Evolutionary conservation across 2,888 invertebrate species (phyloP).

Genomic region (Chelonus formosanus): DNA sequence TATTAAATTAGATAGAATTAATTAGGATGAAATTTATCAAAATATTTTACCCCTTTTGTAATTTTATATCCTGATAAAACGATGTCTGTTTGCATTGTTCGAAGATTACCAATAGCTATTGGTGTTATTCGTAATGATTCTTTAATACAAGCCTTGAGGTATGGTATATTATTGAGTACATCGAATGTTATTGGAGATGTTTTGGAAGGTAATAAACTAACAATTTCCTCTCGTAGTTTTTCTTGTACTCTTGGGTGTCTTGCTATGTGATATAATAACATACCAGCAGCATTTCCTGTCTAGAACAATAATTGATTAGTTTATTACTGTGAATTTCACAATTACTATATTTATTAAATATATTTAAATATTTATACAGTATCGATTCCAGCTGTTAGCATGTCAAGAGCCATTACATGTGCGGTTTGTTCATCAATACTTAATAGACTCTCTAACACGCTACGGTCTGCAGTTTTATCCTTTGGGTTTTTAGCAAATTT

Average conservation of each 20-base stretch:
- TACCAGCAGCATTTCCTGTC: constrained; percentile 70
- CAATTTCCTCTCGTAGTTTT: constrained; percentile 70
- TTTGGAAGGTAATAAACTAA: constrained; percentile 63
- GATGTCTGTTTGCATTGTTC: constrained; percentile 68
- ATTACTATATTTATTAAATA: background rate
- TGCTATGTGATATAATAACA: constrained; percentile 71
- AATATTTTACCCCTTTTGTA: constrained; percentile 68
- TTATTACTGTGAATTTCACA: background rate
- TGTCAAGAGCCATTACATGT: constrained; percentile 74
- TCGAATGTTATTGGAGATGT: constrained; percentile 62
- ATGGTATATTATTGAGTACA: constrained; percentile 67
- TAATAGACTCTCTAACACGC: constrained; percentile 74
- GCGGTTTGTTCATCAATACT: constrained; percentile 72
- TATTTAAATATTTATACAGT: constrained; percentile 68
- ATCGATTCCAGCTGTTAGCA: constrained; percentile 77
- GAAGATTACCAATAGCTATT: constrained; percentile 69
- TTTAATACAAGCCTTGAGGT: constrained; percentile 77
- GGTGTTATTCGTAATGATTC: constrained; percentile 75
- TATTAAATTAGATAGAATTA: too few species aligned
- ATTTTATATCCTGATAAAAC: constrained; percentile 72
- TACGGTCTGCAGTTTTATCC: constrained; percentile 66
- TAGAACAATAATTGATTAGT: constrained; percentile 47
- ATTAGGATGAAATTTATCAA: background rate
- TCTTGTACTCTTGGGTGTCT: constrained; percentile 73
- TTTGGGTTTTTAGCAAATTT: constrained; percentile 58